phyloP scores from a whole-genome alignment of 2,113 vertebrate species.

The Microcebus griseorufus region DNA sequence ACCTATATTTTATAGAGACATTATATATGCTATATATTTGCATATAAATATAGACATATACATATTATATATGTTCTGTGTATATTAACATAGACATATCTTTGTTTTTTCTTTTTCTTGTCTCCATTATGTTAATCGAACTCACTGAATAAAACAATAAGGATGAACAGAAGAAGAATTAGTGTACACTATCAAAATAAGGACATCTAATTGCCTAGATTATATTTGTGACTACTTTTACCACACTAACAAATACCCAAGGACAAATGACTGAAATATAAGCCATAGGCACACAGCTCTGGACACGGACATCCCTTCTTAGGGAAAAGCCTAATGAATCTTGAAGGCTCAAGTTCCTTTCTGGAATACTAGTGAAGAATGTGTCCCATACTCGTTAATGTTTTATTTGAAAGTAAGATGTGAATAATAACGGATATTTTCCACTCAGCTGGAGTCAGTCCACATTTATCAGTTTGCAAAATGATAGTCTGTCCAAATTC shows the following conservation, averaged over 20 bases:
- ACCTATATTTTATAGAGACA: not conserved
- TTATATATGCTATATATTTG: not conserved
- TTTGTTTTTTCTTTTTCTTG: not conserved
- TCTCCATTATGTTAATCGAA: not conserved
- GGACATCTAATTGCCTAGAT: not conserved
- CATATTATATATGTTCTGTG: not conserved
- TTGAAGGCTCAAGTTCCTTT: constrained; percentile 51
- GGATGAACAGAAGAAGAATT: not conserved
- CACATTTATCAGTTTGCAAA: constrained; percentile 32
- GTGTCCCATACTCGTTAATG: not conserved
- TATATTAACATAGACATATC: not conserved
- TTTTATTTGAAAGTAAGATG: constrained; percentile 48
- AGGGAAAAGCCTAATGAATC: constrained; percentile 37
- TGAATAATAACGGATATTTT: constrained; percentile 37
- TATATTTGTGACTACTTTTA: not conserved
- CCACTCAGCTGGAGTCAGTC: not conserved
- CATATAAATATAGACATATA: constrained; percentile 6
- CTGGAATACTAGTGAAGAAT: constrained; percentile 48
- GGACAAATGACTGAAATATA: constrained; percentile 14
- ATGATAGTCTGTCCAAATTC: constrained; percentile 25
- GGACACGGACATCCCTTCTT: constrained; percentile 4
- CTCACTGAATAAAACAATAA: constrained; percentile 29
- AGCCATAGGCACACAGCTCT: not conserved
- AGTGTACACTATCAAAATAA: not conserved
- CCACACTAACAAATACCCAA: not conserved